These are phyloP conservation scores for Oriolus oriolus DNA, from an alignment of 2,113 vertebrate genomes.

Conservation along the genomic window DNA sequence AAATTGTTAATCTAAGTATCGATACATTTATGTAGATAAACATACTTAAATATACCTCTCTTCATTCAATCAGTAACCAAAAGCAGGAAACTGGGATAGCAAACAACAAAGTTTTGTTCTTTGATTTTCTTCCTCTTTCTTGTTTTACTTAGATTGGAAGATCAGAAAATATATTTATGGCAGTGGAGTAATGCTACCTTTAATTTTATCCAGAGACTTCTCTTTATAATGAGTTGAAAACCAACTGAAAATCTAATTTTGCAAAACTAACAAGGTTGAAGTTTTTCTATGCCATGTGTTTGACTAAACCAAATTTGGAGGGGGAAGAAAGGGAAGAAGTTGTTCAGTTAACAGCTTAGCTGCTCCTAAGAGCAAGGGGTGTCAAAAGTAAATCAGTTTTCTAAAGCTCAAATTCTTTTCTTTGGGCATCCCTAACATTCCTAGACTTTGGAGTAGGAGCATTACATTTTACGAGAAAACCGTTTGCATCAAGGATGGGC, in stretches of 20 bases:
- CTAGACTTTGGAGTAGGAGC: background rate
- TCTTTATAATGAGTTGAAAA: background rate
- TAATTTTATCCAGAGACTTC: background rate
- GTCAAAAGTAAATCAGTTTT: background rate
- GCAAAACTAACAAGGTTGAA: background rate
- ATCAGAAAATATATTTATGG: background rate
- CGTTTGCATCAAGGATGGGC: background rate
- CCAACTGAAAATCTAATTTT: background rate
- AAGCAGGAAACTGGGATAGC: background rate
- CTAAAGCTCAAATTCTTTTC: background rate
- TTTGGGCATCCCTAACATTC: background rate
- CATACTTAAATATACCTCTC: background rate
- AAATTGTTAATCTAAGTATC: background rate
- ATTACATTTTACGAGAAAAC: background rate
- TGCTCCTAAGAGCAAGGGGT: background rate
- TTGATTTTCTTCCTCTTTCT: background rate
- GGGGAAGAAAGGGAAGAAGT: background rate
- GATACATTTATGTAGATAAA: background rate
- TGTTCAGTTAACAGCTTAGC: background rate
- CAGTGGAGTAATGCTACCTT: background rate
- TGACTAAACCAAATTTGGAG: background rate
- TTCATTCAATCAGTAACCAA: background rate
- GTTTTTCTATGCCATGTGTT: background rate
- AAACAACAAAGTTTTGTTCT: background rate
- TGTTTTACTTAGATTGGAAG: background rate